Evolutionary conservation across 2,113 vertebrate species (phyloP), one percentile per base, ranked within the genome.

Genomic region (Amblyopsis rosae): DNA sequence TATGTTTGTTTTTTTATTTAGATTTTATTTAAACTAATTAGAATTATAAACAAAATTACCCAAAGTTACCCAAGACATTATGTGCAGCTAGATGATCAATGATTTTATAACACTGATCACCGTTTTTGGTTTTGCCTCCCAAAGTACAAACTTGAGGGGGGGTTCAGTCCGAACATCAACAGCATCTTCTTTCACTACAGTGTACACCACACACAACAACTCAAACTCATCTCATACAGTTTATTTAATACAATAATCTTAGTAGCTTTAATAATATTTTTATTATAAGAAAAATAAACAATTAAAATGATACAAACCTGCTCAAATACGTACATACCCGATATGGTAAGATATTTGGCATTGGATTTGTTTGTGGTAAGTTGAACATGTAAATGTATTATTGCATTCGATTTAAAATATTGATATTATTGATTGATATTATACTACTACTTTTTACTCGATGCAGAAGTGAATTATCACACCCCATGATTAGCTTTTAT

Each of bases 401-500:
- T 7, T 26, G 4, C 8, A 12, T 26, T 46, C 10, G 0, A 17
- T 58, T 60, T 32, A 62, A 64, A 73, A 59, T 16, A 33, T 26
- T 26, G 26, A 26, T 26, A 26, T 26, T 26, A 26, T 26, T 33
- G 33, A n/a, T 60, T 69, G 6, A 41, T 5, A 41, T 41, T 41
- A 6, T 41, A 41, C 35, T 62, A 3, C 17, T 0, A 17, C 26
- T 26, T 26, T 26, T 15, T 56, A 32, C 26, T 66, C 12, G 9
- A 3, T 26, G 49, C 46, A 45, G 63, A 32, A 32, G 17, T 16
- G 32, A 46, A 73, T 84, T 82, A 78, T 62, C 62, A 48, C 62
- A 46, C 58, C 72, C 15, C 51, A 59, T 53, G 73, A 82, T 85
- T 80, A 78, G 74, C 70, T 77, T 75, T 76, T 69, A 84, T 78